These are phyloP conservation scores for Neocrepidodera transversa DNA, from an alignment of 2,888 invertebrate species.

Conservation along the genomic window DNA sequence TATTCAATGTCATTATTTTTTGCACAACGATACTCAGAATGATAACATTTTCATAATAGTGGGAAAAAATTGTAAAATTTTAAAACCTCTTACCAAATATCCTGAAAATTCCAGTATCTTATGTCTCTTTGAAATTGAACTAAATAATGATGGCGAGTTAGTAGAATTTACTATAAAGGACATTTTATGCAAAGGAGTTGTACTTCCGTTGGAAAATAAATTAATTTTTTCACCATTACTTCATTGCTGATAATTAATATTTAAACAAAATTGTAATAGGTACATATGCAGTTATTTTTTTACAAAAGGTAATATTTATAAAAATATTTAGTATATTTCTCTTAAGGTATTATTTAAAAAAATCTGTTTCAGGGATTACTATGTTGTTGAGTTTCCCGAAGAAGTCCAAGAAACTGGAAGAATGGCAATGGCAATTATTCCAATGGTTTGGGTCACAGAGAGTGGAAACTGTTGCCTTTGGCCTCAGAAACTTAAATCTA, in stretches of 20 bases:
- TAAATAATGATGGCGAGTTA: background rate
- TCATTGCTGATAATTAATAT: background rate
- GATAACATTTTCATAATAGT: background rate
- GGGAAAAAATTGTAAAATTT: background rate
- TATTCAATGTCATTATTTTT: background rate
- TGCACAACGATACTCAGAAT: too few species aligned
- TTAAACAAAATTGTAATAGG: background rate
- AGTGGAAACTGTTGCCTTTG: constrained; percentile 7
- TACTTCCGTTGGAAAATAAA: background rate
- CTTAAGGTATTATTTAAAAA: background rate
- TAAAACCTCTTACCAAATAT: background rate
- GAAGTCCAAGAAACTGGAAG: constrained; percentile 3
- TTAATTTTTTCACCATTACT: background rate
- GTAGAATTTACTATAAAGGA: background rate
- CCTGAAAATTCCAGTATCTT: constrained; percentile 12
- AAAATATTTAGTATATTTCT: background rate
- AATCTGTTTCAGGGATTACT: constrained; percentile 12
- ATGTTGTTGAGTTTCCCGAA: constrained; percentile 21
- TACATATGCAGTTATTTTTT: background rate
- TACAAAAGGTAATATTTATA: background rate
- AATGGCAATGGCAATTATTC: constrained; percentile 9
- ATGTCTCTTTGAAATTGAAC: background rate
- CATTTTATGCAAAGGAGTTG: constrained; percentile 11
- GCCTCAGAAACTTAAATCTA: constrained; percentile 37
- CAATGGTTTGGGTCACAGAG: constrained; percentile 10